Evolutionary conservation across 2,113 vertebrate genomes (phyloP).

Genomic region (Hucho hucho): DNA sequence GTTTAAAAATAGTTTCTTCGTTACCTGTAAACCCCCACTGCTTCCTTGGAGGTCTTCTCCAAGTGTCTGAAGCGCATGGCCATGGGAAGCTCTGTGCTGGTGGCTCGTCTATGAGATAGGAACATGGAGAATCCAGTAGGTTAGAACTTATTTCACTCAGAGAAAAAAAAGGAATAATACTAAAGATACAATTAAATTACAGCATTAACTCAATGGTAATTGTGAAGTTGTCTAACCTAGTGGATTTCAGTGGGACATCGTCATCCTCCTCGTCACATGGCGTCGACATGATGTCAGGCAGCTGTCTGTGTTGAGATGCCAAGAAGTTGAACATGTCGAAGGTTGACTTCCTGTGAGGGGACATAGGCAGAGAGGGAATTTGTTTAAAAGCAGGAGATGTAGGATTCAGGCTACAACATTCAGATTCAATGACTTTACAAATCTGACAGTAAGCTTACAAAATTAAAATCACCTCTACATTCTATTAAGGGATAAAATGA

Average conservation of each 20-base stretch:
- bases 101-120: slow-evolving; percentile 77
- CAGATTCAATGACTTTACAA: too few species aligned
- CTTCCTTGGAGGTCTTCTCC: slow-evolving; percentile 89
- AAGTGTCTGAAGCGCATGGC: slow-evolving; percentile 92
- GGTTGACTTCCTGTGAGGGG: slow-evolving; percentile 80
- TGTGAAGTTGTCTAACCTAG: slow-evolving; percentile 68
- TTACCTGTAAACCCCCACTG: slow-evolving; percentile 92
- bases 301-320: slow-evolving; percentile 86
- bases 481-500: too few species aligned
- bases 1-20: neutral
- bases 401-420: too few species aligned
- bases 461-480: too few species aligned
- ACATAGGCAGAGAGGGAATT: neutral
- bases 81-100: slow-evolving; percentile 89
- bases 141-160: neutral
- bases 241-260: slow-evolving; percentile 87
- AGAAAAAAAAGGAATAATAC: neutral
- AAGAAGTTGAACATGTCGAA: slow-evolving; percentile 95
- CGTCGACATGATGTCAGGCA: slow-evolving; percentile 73
- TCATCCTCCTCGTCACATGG: slow-evolving; percentile 87
- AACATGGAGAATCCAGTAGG: neutral
- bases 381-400: neutral
- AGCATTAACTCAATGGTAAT: neutral
- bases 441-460: too few species aligned
- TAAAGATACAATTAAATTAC: neutral